phyloP scores from a whole-genome alignment of 1,140 invertebrate genomes.

The Copidosoma floridanum region DNA sequence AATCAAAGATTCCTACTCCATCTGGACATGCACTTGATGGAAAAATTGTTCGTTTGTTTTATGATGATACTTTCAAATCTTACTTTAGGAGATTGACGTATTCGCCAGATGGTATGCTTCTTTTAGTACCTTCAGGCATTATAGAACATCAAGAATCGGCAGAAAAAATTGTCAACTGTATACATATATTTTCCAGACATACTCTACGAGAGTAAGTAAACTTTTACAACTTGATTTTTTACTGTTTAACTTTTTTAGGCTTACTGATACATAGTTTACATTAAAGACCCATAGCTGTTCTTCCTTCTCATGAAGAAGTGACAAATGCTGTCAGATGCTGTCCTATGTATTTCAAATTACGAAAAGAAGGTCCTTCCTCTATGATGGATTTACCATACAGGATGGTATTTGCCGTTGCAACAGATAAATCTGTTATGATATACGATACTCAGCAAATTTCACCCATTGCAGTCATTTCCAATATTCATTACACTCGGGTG shows the following conservation, averaged over 20 bases:
- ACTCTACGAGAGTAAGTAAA: conserved; percentile 71
- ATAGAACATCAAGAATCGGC: conserved; percentile 64
- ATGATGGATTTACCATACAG: conserved; percentile 73
- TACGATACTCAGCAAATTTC: conserved; percentile 89
- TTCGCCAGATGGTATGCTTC: conserved; percentile 83
- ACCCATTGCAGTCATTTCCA: conserved; percentile 82
- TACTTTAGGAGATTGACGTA: conserved; percentile 88
- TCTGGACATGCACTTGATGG: conserved; percentile 60
- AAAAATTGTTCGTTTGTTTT: conserved; percentile 73
- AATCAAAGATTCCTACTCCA: conserved; percentile 67
- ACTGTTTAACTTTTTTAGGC: conserved; percentile 1
- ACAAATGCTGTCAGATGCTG: conserved; percentile 81
- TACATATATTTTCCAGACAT: conserved; percentile 78
- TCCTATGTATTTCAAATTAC: conserved; percentile 72
- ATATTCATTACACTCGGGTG: conserved; percentile 91
- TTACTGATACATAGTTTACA: background rate
- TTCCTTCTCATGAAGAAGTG: conserved; percentile 77
- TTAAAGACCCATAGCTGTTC: conserved; percentile 72
- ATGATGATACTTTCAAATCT: conserved; percentile 93
- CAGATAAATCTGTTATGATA: conserved; percentile 79
- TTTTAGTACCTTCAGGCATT: conserved; percentile 81
- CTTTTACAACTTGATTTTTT: background rate
- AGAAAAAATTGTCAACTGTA: conserved; percentile 68
- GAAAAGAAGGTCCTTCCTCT: conserved; percentile 57
- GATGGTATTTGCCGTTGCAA: conserved; percentile 87